Percentiles rank a stretch among this genome's conserved stretches.
Conservation (phyloP, 2,888 invertebrate species). For the Drosophila limbata region DNA sequence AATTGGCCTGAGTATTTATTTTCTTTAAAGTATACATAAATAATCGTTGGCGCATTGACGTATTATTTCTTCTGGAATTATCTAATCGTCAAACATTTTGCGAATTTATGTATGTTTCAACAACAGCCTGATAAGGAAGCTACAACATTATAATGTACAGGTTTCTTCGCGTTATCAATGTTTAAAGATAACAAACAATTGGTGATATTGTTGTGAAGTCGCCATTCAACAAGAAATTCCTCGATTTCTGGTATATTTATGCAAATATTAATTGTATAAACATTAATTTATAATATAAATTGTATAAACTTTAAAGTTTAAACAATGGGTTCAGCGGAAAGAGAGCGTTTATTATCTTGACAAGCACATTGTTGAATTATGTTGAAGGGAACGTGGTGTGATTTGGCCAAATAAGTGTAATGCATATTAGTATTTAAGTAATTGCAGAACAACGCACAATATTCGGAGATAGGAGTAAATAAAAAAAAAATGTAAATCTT, state of each 20-base stretch:
- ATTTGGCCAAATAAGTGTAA: neutral
- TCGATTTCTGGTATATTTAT: neutral
- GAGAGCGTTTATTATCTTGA: neutral
- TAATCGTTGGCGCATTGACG: neutral
- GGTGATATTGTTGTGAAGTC: slow-evolving; percentile 12
- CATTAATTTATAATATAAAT: neutral
- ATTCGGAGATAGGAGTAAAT: neutral
- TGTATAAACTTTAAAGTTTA: neutral
- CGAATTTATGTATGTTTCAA: slow-evolving; percentile 29
- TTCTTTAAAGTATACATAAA: neutral
- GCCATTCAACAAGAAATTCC: neutral
- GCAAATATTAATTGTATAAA: neutral
- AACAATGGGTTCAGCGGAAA: neutral
- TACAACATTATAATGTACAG: slow-evolving; percentile 27
- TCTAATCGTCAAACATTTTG: slow-evolving; percentile 48
- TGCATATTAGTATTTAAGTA: neutral
- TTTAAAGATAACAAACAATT: slow-evolving; percentile 35
- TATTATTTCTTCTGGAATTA: slow-evolving; percentile 21
- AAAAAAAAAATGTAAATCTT: neutral
- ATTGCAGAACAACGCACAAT: neutral
- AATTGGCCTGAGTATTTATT: neutral
- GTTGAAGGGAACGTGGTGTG: neutral
- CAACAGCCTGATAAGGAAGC: slow-evolving; percentile 14
- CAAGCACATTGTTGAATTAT: too few relatives aligned
- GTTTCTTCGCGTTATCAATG: slow-evolving; percentile 8